These are phyloP conservation scores for Drosophila rubida DNA, from an alignment of 2,888 invertebrate genomes.

Conservation along the genomic window DNA sequence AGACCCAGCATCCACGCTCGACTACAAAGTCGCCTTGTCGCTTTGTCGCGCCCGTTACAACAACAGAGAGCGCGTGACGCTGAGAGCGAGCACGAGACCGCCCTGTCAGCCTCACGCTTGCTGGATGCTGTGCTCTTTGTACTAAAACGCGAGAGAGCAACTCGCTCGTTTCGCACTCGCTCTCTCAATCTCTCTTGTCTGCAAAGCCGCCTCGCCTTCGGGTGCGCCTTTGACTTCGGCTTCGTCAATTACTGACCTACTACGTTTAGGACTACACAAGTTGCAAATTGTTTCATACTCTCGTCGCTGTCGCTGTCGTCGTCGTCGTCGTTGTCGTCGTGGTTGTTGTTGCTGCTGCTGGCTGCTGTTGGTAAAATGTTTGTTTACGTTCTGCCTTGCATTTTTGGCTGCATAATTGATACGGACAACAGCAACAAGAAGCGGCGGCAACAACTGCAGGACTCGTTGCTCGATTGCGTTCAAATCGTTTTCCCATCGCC, in stretches of 20 bases:
- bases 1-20: slow-evolving; percentile 32
- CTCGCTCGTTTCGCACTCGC: not conserved
- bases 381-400: slow-evolving; percentile 73
- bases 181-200: slow-evolving; percentile 13
- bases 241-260: slow-evolving; percentile 70
- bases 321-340: slow-evolving; percentile 21
- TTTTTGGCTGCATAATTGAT: slow-evolving; percentile 72
- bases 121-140: slow-evolving; percentile 71
- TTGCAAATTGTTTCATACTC: slow-evolving; percentile 33
- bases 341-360: slow-evolving; percentile 17
- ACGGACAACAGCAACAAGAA: slow-evolving; percentile 48
- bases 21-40: slow-evolving; percentile 58
- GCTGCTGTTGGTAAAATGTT: slow-evolving; percentile 59
- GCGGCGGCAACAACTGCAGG: slow-evolving; percentile 44
- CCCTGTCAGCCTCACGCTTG: not conserved
- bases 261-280: slow-evolving; percentile 51
- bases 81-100: not conserved
- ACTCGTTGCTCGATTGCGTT: slow-evolving; percentile 44
- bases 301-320: slow-evolving; percentile 10
- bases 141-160: slow-evolving; percentile 47
- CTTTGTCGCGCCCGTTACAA: slow-evolving; percentile 48
- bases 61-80: not conserved
- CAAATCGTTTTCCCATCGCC: slow-evolving; percentile 34
- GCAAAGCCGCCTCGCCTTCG: slow-evolving; percentile 47
- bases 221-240: slow-evolving; percentile 18